Evolutionary conservation across 2,888 invertebrate species (phyloP).

Genomic region (Drosophila basisetae): DNA sequence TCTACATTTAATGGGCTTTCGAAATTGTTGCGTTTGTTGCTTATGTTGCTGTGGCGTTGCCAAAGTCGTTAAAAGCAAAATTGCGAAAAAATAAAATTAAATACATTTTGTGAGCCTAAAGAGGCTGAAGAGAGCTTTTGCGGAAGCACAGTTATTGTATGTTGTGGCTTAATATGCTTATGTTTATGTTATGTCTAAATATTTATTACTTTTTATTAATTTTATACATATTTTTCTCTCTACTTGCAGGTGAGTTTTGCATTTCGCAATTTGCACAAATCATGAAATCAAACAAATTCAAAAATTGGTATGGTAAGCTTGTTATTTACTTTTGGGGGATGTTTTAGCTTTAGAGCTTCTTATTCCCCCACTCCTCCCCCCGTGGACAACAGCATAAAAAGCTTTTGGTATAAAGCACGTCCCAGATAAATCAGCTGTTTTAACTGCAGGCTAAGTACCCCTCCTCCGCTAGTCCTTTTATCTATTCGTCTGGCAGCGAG

Average conservation of each 20-base stretch:
- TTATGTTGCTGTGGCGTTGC: slow-evolving; percentile 43
- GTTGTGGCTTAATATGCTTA: background rate
- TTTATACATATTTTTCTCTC: slow-evolving; percentile 10
- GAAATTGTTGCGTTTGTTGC: slow-evolving; percentile 50
- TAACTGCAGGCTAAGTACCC: slow-evolving; percentile 9
- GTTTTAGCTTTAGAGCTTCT: background rate
- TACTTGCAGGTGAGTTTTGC: slow-evolving; percentile 65
- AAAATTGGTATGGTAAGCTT: slow-evolving; percentile 48
- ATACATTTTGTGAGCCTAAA: slow-evolving; percentile 15
- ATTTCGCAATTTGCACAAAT: background rate
- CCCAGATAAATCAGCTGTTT: slow-evolving; percentile 48
- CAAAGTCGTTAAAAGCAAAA: slow-evolving; percentile 62
- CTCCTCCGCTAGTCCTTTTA: background rate
- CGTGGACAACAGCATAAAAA: slow-evolving; percentile 27
- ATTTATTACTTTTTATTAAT: slow-evolving; percentile 29
- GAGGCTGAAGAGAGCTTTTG: slow-evolving; percentile 36
- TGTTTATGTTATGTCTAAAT: slow-evolving; percentile 11
- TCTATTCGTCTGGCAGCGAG: slow-evolving; percentile 2
- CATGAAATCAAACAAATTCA: slow-evolving; percentile 6
- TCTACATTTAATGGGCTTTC: slow-evolving; percentile 60
- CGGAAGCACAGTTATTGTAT: slow-evolving; percentile 17
- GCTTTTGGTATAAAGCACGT: slow-evolving; percentile 41
- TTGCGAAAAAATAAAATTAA: slow-evolving; percentile 38
- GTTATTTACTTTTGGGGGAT: background rate
- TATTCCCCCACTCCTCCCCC: background rate